Percentiles rank a stretch among this genome's conserved stretches.
These are phyloP conservation scores for Zeus faber DNA, from an alignment of 2,113 vertebrate genomes.

Conservation along the genomic window DNA sequence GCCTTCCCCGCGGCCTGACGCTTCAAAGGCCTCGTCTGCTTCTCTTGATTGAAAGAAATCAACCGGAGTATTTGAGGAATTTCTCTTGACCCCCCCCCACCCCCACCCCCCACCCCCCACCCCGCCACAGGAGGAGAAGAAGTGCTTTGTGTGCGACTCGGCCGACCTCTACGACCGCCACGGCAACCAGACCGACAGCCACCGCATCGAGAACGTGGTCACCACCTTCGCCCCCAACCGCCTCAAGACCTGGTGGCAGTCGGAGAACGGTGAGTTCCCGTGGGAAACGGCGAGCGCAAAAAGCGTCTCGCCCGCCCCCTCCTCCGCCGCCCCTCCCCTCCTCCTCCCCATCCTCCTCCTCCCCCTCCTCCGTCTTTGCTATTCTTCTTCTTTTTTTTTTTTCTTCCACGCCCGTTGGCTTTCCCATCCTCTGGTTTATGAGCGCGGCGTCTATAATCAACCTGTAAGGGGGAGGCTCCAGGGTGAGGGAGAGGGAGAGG, in stretches of 20 bases:
- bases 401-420: not conserved
- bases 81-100: no score
- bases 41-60: no score
- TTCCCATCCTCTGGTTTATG: slow-evolving; percentile 6
- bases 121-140: slow-evolving; percentile 90
- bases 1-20: no score
- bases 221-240: slow-evolving; percentile 91
- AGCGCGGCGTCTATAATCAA: slow-evolving; percentile 35
- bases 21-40: not conserved
- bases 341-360: slow-evolving; percentile 3
- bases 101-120: no score
- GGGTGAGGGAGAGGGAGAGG: slow-evolving; percentile 2
- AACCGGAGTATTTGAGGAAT: no score
- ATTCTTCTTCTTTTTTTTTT: slow-evolving; percentile 12
- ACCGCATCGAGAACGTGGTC: slow-evolving; percentile 93
- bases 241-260: slow-evolving; percentile 98
- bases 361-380: slow-evolving; percentile 9
- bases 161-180: slow-evolving; percentile 71
- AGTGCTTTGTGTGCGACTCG: slow-evolving; percentile 92
- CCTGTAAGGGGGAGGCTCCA: not conserved
- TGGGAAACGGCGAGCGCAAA: slow-evolving; percentile 28
- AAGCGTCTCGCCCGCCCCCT: not conserved
- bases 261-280: slow-evolving; percentile 86
- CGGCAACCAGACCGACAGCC: slow-evolving; percentile 76
- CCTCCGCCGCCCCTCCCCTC: not conserved